Evolutionary conservation across 1,140 invertebrate genomes (phyloP), one percentile per base, ranked within the genome.

Genomic region (Drepana arcuata): DNA sequence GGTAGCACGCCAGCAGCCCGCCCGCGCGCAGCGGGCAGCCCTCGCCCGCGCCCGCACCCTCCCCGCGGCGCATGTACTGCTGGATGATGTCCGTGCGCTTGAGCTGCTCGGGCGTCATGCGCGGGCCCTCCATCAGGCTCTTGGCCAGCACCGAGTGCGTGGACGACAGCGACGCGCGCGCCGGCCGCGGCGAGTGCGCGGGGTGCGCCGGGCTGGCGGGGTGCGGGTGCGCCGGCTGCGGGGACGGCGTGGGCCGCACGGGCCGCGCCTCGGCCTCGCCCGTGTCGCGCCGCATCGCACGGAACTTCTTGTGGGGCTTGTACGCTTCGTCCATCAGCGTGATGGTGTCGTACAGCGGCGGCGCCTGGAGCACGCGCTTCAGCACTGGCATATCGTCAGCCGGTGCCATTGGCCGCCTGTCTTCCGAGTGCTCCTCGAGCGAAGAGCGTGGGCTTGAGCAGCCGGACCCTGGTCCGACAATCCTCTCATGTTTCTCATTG

Each of bases 271-370:
- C 92, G 0, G 91, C 91, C 50, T 92, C 91, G 14, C 92, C 91
- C 2, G 88, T 91, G 50, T 93, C 92, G 48, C 92, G 91, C 2
- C 93, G 83, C 55, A 93, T 75, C 0, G 92, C 92, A 2, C 95
- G 88, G 87, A 97, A 96, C 71, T 97, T 97, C 74, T 97, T 97
- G 85, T 97, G 95, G 27, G 94, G 94, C 61, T 95, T 94, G 84
- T 96, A 96, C 1, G 94, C 94, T 77, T 96, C 94, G 67, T 96
- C 94, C 94, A 96, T 96, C 23, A 96, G 75, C 1, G 92, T 92
- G 59, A 93, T 93, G 25, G 93, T 94, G 61, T 94, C 92, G 74
- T 93, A 93, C 1, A 96, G 81, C 0, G 95, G 95, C 1, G 95
- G 95, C 1, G 95, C 95, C 70, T 96, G 94, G 0, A 97, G 86